Conservation (phyloP, 2,888 invertebrate genomes). For the Odontocolon sp. region DNA sequence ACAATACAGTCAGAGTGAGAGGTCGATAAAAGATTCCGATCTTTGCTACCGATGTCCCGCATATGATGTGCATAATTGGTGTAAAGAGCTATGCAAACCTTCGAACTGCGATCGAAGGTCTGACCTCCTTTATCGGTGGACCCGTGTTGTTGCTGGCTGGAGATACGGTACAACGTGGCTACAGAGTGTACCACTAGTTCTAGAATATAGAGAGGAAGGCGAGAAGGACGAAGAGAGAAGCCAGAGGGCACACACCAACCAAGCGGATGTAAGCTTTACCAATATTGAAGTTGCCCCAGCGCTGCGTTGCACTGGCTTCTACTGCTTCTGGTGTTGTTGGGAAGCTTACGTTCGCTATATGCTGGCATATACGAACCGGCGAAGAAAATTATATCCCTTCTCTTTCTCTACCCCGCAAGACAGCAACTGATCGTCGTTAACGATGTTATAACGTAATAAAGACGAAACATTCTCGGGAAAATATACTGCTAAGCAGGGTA, state of each 20-base stretch:
- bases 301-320: not conserved
- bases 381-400: conserved; percentile 11
- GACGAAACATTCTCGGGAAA: too few relatives aligned
- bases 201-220: conserved; percentile 8
- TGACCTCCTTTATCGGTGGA: conserved; percentile 38
- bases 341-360: not conserved
- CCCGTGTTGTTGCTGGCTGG: conserved; percentile 18
- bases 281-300: conserved; percentile 26
- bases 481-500: too few relatives aligned
- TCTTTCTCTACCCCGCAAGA: not conserved
- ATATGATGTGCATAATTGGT: conserved; percentile 38
- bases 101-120: conserved; percentile 15
- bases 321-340: conserved; percentile 1
- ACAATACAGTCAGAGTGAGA: not conserved
- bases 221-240: not conserved
- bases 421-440: not conserved
- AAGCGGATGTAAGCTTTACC: conserved; percentile 21
- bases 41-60: not conserved
- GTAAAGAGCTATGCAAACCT: conserved; percentile 5
- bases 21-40: not conserved
- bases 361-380: not conserved
- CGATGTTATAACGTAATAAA: too few relatives aligned
- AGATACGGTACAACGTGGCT: not conserved
- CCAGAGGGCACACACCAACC: not conserved
- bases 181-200: conserved; percentile 11